Base-by-base conservation (phyloP, 2,113 vertebrate genomes). In the Dipodomys spectabilis region DNA sequence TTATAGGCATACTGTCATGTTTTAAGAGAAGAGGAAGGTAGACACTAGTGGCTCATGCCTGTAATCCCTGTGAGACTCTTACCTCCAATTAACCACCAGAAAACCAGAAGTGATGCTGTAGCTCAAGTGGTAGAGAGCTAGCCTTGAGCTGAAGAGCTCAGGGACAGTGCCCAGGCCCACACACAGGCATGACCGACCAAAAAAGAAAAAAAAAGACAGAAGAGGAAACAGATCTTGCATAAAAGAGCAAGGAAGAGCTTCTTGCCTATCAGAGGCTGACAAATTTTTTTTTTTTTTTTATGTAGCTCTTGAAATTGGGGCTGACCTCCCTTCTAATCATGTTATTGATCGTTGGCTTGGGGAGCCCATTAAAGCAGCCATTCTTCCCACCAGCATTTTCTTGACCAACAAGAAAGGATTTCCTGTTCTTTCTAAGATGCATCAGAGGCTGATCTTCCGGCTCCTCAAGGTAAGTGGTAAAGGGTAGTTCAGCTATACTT, bases 361-460 rank as follows among this genome's bases (percentile, higher is more conserved):
- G 12, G 99, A 99, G 84, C 99, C 99, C 12, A 99, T 99, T 97
- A 99, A 99, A 98, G 98, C 99, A 80, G 99, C 99, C 77, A 97
- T 99, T 90, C 98, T 99, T 22, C 99, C 99, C 67, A 99, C 99
- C 88, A 99, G 97, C 97, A 98, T 99, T 97, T 99, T 99, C 96
- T 97, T 99, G 64, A 99, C 99, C 65, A 99, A 99, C 97, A 99
- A 99, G 97, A 99, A 99, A 97, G 99, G 99, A 49, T 99, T 99
- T 96, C 99, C 99, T 18, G 99, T 99, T 71, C 97, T 99, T 78
- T 99, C 99, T 4, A 99, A 99, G 96, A 97, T 98, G 83, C 99
- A 99, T 94, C 99, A 99, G 97, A 98, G 98, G 78, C 97, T 99
- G 35, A 98, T 99, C 97, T 99, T 99, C 96, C 98, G 98, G 64